Conservation (phyloP, 2,888 invertebrate species). For the Hyalella azteca region DNA sequence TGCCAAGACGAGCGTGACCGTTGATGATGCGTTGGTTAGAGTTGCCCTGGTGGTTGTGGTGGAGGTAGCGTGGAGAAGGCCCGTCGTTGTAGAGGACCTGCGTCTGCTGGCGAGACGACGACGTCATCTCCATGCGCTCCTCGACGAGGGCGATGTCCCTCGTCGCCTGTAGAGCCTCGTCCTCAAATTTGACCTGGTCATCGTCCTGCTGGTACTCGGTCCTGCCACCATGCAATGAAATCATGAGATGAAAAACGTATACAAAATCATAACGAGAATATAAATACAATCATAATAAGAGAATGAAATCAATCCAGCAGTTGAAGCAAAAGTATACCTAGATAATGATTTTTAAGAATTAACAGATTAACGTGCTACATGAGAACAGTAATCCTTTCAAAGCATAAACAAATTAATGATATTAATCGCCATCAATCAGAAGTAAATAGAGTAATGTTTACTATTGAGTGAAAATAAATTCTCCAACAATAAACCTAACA, state of each 20-base stretch:
- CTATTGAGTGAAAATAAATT: too few species aligned
- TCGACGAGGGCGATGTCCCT: slow-evolving; percentile 6
- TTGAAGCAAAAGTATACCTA: too few species aligned
- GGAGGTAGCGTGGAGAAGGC: not conserved
- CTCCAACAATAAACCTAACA: too few species aligned
- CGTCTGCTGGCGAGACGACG: not conserved
- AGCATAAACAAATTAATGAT: too few species aligned
- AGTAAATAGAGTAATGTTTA: too few species aligned
- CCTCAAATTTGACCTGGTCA: slow-evolving; percentile 12
- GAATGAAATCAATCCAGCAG: too few species aligned
- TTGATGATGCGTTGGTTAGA: not conserved
- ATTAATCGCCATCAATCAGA: too few species aligned
- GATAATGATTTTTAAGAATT: too few species aligned
- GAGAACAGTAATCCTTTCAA: too few species aligned
- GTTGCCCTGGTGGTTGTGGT: too few species aligned
- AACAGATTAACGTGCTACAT: too few species aligned
- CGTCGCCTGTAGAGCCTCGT: slow-evolving; percentile 1
- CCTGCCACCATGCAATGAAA: not conserved
- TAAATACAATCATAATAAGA: not conserved
- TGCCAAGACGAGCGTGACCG: slow-evolving; percentile 16
- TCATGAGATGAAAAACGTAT: not conserved
- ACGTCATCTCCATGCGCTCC: not conserved
- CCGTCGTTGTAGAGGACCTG: not conserved
- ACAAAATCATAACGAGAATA: not conserved
- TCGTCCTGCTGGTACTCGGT: slow-evolving; percentile 20